Base-by-base conservation (phyloP, 1,140 invertebrate genomes). In the Matsumurasca onukii region DNA sequence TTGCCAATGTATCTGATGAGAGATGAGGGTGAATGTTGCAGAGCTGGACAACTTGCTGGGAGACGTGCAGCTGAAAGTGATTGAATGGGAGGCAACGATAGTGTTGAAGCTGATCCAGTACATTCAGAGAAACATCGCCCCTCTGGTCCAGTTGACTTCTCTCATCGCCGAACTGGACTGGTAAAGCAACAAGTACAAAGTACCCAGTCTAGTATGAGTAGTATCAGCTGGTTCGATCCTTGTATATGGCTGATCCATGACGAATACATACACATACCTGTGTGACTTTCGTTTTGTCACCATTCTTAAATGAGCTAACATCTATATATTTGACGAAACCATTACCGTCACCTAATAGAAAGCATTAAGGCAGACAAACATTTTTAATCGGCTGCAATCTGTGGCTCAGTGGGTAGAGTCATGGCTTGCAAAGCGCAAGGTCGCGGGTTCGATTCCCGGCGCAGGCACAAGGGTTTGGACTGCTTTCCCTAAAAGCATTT, bases 31-130 rank as follows among this genome's bases (percentile, higher is more conserved):
- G n/a, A n/a, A n/a, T n/a, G n/a, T 78, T 82, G n/a, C 76, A 93
- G 91, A 93, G 77, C 74, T 94, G 68, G 92, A 95, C 77, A 78
- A 82, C 64, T 31, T 85, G 59, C 81, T 93, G 34, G 92, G 91
- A 15, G 91, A 94, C 77, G 88, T 89, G 65, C 83, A 88, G 70
- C 81, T 87, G 51, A 88, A 89, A 74, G 92, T 94, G 74, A 84
- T 87, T 72, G 88, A 91, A 62, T 85, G 89, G 66, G 90, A 94
- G 79, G 89, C 86, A 31, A 79, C 85, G 51, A 90, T 94, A 71
- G 87, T 94, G 82, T 82, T 89, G 75, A 78, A 86, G 31, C 78
- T 94, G 9, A 85, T 90, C n/a, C 77, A 84, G 68, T 85, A 85
- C 31, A 82, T 93, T 20, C 77, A 88, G 59, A 82, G 88, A 73